phyloP scores from a whole-genome alignment of 2,888 invertebrate genomes.

The Megamerina dolium region DNA sequence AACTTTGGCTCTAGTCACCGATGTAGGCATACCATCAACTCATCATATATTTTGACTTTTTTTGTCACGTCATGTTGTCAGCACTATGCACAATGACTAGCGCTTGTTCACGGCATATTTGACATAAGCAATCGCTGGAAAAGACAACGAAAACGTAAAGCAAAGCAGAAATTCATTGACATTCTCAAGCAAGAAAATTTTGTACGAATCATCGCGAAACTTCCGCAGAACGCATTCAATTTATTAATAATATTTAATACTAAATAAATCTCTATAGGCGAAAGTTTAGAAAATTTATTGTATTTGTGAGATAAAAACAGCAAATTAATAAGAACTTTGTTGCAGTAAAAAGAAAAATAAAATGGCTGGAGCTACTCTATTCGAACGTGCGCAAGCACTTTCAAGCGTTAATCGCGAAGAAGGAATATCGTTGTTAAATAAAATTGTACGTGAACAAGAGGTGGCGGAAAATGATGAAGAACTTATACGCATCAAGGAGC shows the following conservation, averaged over 20 bases:
- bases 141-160: constrained; percentile 29
- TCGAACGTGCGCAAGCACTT: constrained; percentile 76
- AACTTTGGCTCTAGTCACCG: too few relatives aligned
- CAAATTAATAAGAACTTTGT: not conserved
- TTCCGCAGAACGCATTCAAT: constrained; percentile 4
- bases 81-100: constrained; percentile 43
- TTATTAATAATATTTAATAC: constrained; percentile 4
- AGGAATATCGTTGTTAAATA: constrained; percentile 66
- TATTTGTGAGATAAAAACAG: not conserved
- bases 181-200: constrained; percentile 15
- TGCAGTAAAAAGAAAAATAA: constrained; percentile 33
- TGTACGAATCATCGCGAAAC: constrained; percentile 24
- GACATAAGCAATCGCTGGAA: constrained; percentile 22
- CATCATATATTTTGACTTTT: too few relatives aligned
- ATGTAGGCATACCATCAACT: too few relatives aligned
- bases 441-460: constrained; percentile 72
- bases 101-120: constrained; percentile 30
- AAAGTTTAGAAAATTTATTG: constrained; percentile 3
- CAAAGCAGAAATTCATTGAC: constrained; percentile 19
- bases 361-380: constrained; percentile 88
- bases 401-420: constrained; percentile 70
- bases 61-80: too few relatives aligned
- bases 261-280: not conserved
- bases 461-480: constrained; percentile 80
- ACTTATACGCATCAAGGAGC: constrained; percentile 85